phyloP scores from a whole-genome alignment of 1,140 invertebrate genomes.

The Drosophila prosaltans region DNA sequence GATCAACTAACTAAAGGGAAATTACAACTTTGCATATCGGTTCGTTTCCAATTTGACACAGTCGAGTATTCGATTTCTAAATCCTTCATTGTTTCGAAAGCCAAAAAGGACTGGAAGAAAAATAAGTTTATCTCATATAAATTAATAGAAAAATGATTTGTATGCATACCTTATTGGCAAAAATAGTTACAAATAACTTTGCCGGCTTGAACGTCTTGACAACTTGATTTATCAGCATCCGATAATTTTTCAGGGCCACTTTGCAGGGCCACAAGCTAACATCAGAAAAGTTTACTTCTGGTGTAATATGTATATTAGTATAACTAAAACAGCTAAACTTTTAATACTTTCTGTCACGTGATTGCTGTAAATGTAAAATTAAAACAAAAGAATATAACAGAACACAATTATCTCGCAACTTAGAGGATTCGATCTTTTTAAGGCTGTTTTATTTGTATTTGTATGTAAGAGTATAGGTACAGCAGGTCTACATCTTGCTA shows the following conservation, averaged over 20 bases:
- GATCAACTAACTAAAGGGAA: conserved; percentile 86
- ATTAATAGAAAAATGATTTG: neutral
- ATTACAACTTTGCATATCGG: conserved; percentile 92
- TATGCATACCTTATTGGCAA: conserved; percentile 92
- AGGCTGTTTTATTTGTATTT: no score
- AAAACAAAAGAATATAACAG: neutral
- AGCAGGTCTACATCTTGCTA: no score
- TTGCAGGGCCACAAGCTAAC: conserved; percentile 96
- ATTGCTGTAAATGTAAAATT: neutral
- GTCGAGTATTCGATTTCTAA: conserved; percentile 86
- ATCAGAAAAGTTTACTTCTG: conserved; percentile 98
- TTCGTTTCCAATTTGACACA: conserved; percentile 87
- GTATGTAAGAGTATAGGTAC: no score
- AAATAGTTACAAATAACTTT: conserved; percentile 97
- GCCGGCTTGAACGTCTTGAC: conserved; percentile 94
- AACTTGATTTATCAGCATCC: conserved; percentile 92
- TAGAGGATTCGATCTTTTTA: no score
- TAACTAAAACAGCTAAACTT: conserved; percentile 16
- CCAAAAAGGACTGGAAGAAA: conserved; percentile 87
- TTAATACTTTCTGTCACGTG: no score
- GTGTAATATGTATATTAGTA: conserved; percentile 96
- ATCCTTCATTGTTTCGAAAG: conserved; percentile 88
- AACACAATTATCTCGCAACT: no score
- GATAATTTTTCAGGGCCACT: conserved; percentile 91
- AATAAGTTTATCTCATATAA: conserved; percentile 6